phyloP scores from a whole-genome alignment of 2,888 invertebrate species.

The Erebia ligea region DNA sequence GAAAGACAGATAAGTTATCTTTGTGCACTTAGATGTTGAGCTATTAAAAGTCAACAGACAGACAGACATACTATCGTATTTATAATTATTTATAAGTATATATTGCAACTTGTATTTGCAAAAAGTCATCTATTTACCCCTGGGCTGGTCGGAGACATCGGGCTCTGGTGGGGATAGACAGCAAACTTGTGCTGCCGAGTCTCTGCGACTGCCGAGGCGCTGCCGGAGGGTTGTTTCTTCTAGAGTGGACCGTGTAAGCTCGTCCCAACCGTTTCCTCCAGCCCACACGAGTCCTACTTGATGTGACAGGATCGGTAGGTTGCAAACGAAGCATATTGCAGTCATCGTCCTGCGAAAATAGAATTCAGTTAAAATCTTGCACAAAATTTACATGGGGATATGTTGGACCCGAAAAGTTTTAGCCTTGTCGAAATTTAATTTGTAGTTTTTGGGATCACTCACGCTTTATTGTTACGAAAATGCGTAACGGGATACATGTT shows the following conservation, averaged over 20 bases:
- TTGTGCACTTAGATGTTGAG: too few relatives aligned
- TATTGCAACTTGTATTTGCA: background rate
- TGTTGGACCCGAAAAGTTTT: background rate
- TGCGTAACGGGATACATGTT: conserved; percentile 65
- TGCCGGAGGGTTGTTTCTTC: conserved; percentile 94
- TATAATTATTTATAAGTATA: too few relatives aligned
- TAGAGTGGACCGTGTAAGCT: conserved; percentile 91
- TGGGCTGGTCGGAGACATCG: conserved; percentile 84
- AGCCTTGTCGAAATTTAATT: background rate
- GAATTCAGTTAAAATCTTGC: background rate
- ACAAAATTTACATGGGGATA: background rate
- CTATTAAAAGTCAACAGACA: background rate
- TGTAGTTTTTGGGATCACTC: conserved; percentile 48
- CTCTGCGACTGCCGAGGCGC: conserved; percentile 92
- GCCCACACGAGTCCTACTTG: conserved; percentile 97
- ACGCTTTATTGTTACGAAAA: conserved; percentile 77
- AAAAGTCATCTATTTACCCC: conserved; percentile 66
- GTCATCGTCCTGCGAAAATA: conserved; percentile 91
- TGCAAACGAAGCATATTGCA: conserved; percentile 98
- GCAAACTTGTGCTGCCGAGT: conserved; percentile 95
- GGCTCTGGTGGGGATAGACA: conserved; percentile 92
- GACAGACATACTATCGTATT: background rate
- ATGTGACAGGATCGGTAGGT: conserved; percentile 96
- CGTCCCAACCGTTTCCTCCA: conserved; percentile 97
- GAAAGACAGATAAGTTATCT: too few relatives aligned